Conservation (phyloP, 2,113 vertebrate species). For the Isichthys henryi region DNA sequence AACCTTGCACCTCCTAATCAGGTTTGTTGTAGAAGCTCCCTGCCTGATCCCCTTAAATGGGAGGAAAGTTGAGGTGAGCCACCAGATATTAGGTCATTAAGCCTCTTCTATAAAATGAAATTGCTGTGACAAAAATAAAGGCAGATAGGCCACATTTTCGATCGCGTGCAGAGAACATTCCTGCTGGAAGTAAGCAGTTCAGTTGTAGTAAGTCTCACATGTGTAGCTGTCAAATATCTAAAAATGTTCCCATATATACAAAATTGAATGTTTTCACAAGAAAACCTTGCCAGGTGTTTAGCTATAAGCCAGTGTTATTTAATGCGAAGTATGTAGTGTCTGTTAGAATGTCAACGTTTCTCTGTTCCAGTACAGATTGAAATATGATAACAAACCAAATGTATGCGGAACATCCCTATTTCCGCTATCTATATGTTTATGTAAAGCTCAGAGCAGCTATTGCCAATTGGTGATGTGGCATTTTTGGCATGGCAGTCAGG, state of each 20-base stretch:
- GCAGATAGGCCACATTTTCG: background rate
- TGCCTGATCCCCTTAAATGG: background rate
- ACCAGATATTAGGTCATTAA: constrained; percentile 29
- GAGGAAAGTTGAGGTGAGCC: constrained; percentile 28
- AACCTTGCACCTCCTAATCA: constrained; percentile 43
- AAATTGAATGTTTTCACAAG: background rate
- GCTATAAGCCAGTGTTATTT: background rate
- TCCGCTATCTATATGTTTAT: background rate
- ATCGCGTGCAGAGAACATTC: background rate
- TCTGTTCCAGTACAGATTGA: background rate
- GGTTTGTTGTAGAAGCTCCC: constrained; percentile 37
- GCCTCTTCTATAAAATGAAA: constrained; percentile 26
- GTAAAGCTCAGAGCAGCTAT: background rate
- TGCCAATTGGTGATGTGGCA: background rate
- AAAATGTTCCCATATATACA: background rate
- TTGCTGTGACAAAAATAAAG: background rate
- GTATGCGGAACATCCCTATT: background rate
- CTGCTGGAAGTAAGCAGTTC: background rate
- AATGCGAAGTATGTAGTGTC: background rate
- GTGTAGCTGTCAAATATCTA: background rate
- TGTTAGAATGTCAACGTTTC: background rate
- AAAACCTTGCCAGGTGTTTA: background rate
- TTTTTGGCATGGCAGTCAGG: background rate
- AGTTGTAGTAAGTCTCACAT: background rate
- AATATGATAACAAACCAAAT: background rate